Evolutionary conservation across 2,888 invertebrate species (phyloP), one percentile per base, ranked within the genome.

Genomic region (Phymatocera aterrima): DNA sequence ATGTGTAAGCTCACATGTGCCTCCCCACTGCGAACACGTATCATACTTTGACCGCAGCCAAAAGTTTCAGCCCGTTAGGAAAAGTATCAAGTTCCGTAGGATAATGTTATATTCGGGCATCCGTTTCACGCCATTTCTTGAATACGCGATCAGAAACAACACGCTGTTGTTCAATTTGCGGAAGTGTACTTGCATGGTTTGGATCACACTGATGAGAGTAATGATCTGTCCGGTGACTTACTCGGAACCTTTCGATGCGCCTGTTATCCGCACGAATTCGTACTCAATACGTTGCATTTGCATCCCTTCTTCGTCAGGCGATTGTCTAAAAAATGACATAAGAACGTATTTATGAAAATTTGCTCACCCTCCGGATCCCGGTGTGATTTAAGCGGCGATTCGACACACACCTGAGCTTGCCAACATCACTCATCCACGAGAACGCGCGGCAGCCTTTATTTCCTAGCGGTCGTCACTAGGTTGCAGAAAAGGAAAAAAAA

Each of bases 371-470:
- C 43, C 18, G 10, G 10, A 51, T 10, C n/a, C 15, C 48, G n/a
- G 81, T 46, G 60, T 15, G 78, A 77, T 60, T 77, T 77, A 60
- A 77, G 40, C 28, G 77, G 57, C 60, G 77, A 77, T 77, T 72
- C 75, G 75, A 60, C 75, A 60, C 75, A 60, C 75, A 75, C 75
- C 75, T 75, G 75, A 57, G 54, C 3, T 40, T 40, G 60, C 75
- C 28, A 75, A 75, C 75, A 75, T 75, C 75, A 75, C 57, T 75
- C 75, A 75, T 75, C 75, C 57, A 51, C 72, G 72, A 72, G 72
- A 72, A 43, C 46, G 68, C 43, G 68, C 46, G 68, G 68, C 51
- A 51, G 72, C 72, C 75, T 75, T 75, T 60, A 75, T 75, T 75
- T 75, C 75, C 57, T 57, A 54, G 60, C 75, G 75, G 57, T 75